phyloP scores from a whole-genome alignment of 1,140 invertebrate genomes.

The Drosophila sproati region DNA sequence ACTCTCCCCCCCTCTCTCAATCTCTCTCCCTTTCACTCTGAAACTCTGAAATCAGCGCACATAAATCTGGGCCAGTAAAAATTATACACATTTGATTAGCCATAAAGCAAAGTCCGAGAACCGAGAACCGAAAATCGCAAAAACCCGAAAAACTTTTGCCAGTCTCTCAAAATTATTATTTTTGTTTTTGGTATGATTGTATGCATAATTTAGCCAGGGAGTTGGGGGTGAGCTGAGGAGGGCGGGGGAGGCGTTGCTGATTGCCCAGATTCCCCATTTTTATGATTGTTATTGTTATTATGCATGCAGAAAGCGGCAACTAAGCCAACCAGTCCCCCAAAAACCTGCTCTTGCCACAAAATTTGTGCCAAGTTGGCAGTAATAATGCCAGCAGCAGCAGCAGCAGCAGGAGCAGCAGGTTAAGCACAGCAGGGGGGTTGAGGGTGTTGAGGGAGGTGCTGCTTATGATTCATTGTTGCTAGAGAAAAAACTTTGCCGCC shows the following conservation, averaged over 20 bases:
- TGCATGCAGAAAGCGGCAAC: slow-evolving; percentile 54
- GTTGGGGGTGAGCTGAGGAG: neutral
- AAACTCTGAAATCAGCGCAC: slow-evolving; percentile 46
- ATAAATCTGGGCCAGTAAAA: slow-evolving; percentile 74
- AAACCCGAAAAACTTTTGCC: slow-evolving; percentile 23
- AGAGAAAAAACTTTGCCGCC: slow-evolving; percentile 31
- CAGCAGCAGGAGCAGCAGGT: slow-evolving; percentile 28
- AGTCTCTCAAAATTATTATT: slow-evolving; percentile 42
- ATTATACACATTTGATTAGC: slow-evolving; percentile 73
- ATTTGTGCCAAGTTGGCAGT: slow-evolving; percentile 69
- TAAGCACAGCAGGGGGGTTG: slow-evolving; percentile 38
- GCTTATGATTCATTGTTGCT: slow-evolving; percentile 71
- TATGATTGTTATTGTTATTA: slow-evolving; percentile 74
- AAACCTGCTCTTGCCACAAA: neutral
- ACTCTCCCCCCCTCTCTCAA: too few species aligned
- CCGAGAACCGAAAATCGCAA: slow-evolving; percentile 16
- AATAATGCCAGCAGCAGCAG: slow-evolving; percentile 31
- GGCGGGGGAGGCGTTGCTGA: neutral
- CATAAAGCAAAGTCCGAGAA: slow-evolving; percentile 33
- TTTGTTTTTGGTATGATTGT: slow-evolving; percentile 10
- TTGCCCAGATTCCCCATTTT: slow-evolving; percentile 44
- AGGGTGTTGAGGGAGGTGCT: slow-evolving; percentile 21
- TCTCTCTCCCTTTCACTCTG: too few species aligned
- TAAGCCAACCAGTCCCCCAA: neutral
- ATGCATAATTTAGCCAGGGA: slow-evolving; percentile 55